Evolutionary conservation across 23 tunicate species (phyloP), one percentile per base, ranked within the genome.

Genomic region (Clavelina lepadiformis): DNA sequence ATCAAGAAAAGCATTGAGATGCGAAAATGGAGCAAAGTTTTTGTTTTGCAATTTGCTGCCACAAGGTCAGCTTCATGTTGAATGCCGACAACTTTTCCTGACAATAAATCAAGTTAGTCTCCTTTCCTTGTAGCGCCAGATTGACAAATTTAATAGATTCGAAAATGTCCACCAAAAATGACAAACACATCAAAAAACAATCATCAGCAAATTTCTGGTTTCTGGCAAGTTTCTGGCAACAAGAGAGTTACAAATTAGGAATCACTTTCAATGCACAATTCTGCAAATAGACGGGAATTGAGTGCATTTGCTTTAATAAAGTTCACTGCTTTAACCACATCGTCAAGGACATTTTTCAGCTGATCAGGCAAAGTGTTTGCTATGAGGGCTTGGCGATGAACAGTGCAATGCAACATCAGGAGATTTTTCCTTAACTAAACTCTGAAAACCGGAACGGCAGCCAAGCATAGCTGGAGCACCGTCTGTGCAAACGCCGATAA

Each of bases 391-490:
- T 65, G 71, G 26, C 71, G 71, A 41, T 65, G 44, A 41, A 65
- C 44, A 41, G 61, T 75, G 46, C 72, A 71, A 75, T 65, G 51
- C 33, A 30, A 50, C 81, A 50, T 75, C 61, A 18, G 72, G 73
- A 29, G 88, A 56, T 31, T 64, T 63, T 64, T 81, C 67, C 23
- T 63, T 63, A 0, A 81, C 73, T 44, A 72, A 63, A 3, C 67
- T 56, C 65, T 67, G 58, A 60, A 67, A 79, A 68, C 76, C 76
- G 28, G 85, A 79, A 13, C 49, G 68, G 50, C 75, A 68, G 35
- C 85, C 76, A 69, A 79, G 75, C 85, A 68, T 79, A 22, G 85
- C 75, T 60, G 85, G 70, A 58, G 85, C 85, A 49, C 85, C 69
- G 59, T 69, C 61, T 31, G 85, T 79, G 69, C 85, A 79, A 58